Evolutionary conservation across 1,140 invertebrate species (phyloP), one percentile per base, ranked within the genome.

Genomic region (Oscheius sp.): DNA sequence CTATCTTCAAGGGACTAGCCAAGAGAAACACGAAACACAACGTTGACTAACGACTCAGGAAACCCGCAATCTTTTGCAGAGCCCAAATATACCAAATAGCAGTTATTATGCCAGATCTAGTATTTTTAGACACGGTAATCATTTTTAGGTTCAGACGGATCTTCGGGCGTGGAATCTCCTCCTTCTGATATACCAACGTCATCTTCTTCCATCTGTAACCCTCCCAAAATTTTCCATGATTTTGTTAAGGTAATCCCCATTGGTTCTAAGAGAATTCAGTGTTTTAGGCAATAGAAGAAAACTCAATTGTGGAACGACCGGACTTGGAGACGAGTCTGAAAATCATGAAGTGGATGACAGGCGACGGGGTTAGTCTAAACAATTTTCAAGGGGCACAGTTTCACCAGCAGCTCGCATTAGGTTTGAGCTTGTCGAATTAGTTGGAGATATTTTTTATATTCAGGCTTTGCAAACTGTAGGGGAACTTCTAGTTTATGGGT

Each of bases 251-350:
- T 69, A 23, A 74, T 45, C 46, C 20, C 1, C 29, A 38, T 20
- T 73, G 59, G 35, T 10, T 13, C 36, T 34, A 45, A 23, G 75
- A 23, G 15, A 70, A 72, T 0, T 0, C 7, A 29, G 58, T 7
- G 3, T 65, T 74, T 77, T 20, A 77, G 75, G 77, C 77, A 3
- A 74, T 78, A 18, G 77, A 78, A n/a, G 67, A 70, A 46, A 64
- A 79, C 20, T 59, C 75, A 26, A 52, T 78, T 32, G 28, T 42
- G 1, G 76, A 78, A 29, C 38, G 52, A 3, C 77, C 77, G 1
- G 66, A 79, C 62, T 49, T 70, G 13, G 52, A 79, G 32, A 68
- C 77, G 10, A 34, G 68, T 0, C 52, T 79, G 23, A 78, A 78
- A 49, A 78, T 78, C 26, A 38, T 78, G 36, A 42, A 73, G 62